These are phyloP conservation scores for Lydus trimaculatus DNA, from an alignment of 2,888 invertebrate species.

Conservation along the genomic window DNA sequence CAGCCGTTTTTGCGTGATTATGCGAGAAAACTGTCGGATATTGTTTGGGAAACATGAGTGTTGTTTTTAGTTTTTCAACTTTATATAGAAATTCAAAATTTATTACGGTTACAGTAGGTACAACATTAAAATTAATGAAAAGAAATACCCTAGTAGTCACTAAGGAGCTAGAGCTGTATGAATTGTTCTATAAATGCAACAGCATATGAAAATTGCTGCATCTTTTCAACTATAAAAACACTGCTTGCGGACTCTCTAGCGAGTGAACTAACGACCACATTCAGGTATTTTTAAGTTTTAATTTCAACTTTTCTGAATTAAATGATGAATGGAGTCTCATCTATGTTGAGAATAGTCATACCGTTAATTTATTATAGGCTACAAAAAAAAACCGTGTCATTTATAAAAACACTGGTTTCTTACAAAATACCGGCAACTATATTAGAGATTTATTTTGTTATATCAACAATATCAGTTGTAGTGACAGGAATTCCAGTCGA, in stretches of 20 bases:
- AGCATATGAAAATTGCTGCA: background rate
- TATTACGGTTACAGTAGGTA: background rate
- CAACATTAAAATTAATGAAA: background rate
- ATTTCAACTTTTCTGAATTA: background rate
- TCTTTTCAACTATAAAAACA: background rate
- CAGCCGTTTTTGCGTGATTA: too few species aligned
- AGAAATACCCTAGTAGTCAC: background rate
- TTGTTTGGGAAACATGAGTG: too few species aligned
- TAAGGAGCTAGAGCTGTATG: background rate
- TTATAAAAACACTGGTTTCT: background rate
- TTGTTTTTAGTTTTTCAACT: too few species aligned
- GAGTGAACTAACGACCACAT: background rate
- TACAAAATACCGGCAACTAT: background rate
- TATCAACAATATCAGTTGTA: background rate
- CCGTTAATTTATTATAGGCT: too few species aligned
- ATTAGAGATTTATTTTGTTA: background rate
- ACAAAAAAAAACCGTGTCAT: background rate
- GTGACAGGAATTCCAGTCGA: background rate
- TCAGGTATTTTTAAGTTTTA: background rate
- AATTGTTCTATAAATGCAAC: background rate
- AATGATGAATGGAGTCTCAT: background rate
- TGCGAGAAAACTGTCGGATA: too few species aligned
- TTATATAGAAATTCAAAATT: too few species aligned
- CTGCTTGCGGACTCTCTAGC: background rate
- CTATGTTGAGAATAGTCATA: background rate